Evolutionary conservation across 92 coral and sea anemone genomes (phyloP).

Genomic region (Galaxea fascicularis): DNA sequence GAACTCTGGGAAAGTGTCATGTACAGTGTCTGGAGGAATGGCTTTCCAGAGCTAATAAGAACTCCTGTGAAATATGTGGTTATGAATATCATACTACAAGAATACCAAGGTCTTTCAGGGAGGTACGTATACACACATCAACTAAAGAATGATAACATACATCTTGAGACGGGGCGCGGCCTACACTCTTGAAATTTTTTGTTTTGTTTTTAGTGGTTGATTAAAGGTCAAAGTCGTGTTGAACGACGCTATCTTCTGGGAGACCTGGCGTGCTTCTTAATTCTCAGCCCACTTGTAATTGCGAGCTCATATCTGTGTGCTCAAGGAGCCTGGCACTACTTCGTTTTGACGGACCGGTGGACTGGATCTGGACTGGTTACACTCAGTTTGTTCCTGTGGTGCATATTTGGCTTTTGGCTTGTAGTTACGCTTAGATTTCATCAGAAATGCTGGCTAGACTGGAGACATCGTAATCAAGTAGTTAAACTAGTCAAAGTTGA

Average conservation of each 20-base stretch:
- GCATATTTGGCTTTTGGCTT: slow-evolving; percentile 82
- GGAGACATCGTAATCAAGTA: slow-evolving; percentile 85
- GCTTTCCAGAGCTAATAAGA: slow-evolving; percentile 84
- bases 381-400: slow-evolving; percentile 83
- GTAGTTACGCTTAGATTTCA: slow-evolving; percentile 83
- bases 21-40: slow-evolving; percentile 89
- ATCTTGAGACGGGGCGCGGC: too few relatives aligned
- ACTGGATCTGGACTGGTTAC: slow-evolving; percentile 80
- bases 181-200: too few relatives aligned
- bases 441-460: slow-evolving; percentile 80
- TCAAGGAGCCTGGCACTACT: slow-evolving; percentile 93
- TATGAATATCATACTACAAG: slow-evolving; percentile 71
- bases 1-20: slow-evolving; percentile 90
- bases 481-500: slow-evolving; percentile 65
- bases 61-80: slow-evolving; percentile 90
- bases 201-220: slow-evolving; percentile 78
- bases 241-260: slow-evolving; percentile 94
- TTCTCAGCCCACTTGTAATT: slow-evolving; percentile 84
- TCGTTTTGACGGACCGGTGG: slow-evolving; percentile 70
- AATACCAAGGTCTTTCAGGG: slow-evolving; percentile 75
- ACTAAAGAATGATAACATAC: neutral
- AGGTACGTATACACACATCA: slow-evolving; percentile 50
- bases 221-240: slow-evolving; percentile 62
- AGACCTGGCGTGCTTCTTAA: slow-evolving; percentile 77
- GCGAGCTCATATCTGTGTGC: slow-evolving; percentile 89